phyloP scores from a whole-genome alignment of 1,140 invertebrate species.

The Drosophila sucinea region DNA sequence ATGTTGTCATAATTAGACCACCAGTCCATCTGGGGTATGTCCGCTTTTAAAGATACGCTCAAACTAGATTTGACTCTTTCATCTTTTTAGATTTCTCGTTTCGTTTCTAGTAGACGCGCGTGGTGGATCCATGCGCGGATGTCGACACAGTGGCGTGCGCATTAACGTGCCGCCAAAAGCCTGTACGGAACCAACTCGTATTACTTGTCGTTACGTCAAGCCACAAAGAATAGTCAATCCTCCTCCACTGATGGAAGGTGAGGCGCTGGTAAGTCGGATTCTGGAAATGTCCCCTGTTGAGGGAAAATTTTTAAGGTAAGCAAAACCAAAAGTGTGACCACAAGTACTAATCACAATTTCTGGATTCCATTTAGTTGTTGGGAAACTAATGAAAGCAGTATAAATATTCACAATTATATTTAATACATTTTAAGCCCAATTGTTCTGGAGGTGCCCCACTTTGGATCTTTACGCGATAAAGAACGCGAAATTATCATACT shows the following conservation, averaged over 20 bases:
- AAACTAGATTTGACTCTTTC: background rate
- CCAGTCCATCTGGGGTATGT: conserved; percentile 90
- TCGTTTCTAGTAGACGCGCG: conserved; percentile 99
- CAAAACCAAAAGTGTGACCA: background rate
- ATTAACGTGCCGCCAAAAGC: conserved; percentile 98
- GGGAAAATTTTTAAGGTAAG: conserved; percentile 95
- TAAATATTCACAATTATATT: background rate
- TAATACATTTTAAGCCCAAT: conserved; percentile 87
- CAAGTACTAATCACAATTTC: background rate
- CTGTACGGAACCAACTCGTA: conserved; percentile 96
- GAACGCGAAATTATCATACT: conserved; percentile 99
- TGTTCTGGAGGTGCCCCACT: conserved; percentile 99
- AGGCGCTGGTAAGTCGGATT: conserved; percentile 97
- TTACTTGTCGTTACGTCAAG: conserved; percentile 92
- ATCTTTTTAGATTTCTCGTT: conserved; percentile 94
- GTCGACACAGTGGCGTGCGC: conserved; percentile 97
- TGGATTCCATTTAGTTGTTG: background rate
- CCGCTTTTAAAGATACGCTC: background rate
- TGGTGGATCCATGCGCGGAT: conserved; percentile 98
- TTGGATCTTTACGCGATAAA: conserved; percentile 96
- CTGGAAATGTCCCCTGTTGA: conserved; percentile 98
- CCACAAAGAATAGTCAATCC: conserved; percentile 97
- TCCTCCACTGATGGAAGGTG: conserved; percentile 98
- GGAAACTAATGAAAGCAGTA: background rate
- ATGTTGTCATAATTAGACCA: conserved; percentile 88